These are phyloP conservation scores for Brachycybe producta DNA, from an alignment of 2,888 invertebrate species.

Conservation along the genomic window DNA sequence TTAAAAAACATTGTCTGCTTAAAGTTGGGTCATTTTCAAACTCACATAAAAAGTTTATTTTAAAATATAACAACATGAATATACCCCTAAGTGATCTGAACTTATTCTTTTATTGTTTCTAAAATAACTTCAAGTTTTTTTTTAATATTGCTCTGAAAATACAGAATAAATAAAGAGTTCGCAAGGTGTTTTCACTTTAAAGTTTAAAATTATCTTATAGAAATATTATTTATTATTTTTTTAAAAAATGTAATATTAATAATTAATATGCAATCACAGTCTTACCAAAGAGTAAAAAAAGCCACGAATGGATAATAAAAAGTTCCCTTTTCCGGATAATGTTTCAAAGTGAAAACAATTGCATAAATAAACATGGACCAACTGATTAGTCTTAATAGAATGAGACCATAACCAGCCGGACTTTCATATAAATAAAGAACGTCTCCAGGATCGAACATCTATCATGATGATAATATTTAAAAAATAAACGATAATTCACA, in stretches of 20 bases:
- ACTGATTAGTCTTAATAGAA: conserved; percentile 57
- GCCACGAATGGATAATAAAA: conserved; percentile 75
- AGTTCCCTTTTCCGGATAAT: conserved; percentile 65
- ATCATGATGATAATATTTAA: conserved; percentile 25
- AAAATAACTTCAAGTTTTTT: too few species aligned
- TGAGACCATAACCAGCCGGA: conserved; percentile 71
- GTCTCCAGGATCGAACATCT: conserved; percentile 81
- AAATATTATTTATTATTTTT: not conserved
- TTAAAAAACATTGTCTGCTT: too few species aligned
- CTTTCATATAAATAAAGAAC: conserved; percentile 84
- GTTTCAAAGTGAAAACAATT: conserved; percentile 59
- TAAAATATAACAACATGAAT: too few species aligned
- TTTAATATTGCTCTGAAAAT: too few species aligned
- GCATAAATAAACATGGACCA: conserved; percentile 68
- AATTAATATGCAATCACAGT: conserved; percentile 9
- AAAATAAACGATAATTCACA: conserved; percentile 13
- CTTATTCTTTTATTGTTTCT: too few species aligned
- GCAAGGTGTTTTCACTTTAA: not conserved
- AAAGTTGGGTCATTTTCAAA: too few species aligned
- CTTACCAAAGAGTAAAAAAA: conserved; percentile 66
- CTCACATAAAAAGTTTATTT: too few species aligned
- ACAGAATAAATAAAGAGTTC: too few species aligned
- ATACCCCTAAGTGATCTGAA: too few species aligned
- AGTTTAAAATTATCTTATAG: not conserved
- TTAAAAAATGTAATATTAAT: not conserved